Base-by-base conservation (phyloP, 2,888 invertebrate genomes). In the Disparrhopalites patrizii region DNA sequence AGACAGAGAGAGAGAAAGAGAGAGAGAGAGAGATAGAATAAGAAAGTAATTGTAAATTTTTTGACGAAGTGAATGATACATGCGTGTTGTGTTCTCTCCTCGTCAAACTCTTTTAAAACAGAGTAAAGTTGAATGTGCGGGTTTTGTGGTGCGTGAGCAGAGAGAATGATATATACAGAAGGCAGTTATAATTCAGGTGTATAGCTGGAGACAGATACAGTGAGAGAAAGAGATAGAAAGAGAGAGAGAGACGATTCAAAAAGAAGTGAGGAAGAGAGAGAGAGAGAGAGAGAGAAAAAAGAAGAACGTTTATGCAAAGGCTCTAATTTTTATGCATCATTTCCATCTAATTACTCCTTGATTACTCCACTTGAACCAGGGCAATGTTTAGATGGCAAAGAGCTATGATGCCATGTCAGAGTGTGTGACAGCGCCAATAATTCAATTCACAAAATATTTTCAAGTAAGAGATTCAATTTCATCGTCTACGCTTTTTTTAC, bases 331-430 rank as follows among this genome's bases (percentile, higher is more conserved):
- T 66, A 69, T 70, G 72, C 72, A 69, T 70, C 70, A 73, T 73
- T 71, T 70, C 63, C 73, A 73, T 73, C 70, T 70, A 73, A 73
- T 73, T 73, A 71, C 69, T 62, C 64, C 65, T 69, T 68, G 71
- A 71, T 68, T 61, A 50, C 60, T 31, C 50, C 13, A 15, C 50
- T 50, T 7, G 57, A 57, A 60, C 28, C 30, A 43, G 47, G 47
- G 60, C 30, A 60, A 47, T 30, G 60, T 60, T n/a, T n/a, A n/a
- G n/a, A n/a, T n/a, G n/a, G n/a, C 23, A 60, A 31, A 20, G 28
- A 68, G 66, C n/a, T 67, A 66, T 66, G 65, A 73, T 71, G 70
- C 67, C 66, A 68, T 71, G 71, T 67, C 67, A 66, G 61, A 68
- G 68, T 70, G 65, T 69, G 67, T 70, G 72, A 72, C 72, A 69